A percentile compares a stretch with the other conserved stretches of the same genome.
Conservation (phyloP, 2,888 invertebrate species). For the Brachylomia viminalis region DNA sequence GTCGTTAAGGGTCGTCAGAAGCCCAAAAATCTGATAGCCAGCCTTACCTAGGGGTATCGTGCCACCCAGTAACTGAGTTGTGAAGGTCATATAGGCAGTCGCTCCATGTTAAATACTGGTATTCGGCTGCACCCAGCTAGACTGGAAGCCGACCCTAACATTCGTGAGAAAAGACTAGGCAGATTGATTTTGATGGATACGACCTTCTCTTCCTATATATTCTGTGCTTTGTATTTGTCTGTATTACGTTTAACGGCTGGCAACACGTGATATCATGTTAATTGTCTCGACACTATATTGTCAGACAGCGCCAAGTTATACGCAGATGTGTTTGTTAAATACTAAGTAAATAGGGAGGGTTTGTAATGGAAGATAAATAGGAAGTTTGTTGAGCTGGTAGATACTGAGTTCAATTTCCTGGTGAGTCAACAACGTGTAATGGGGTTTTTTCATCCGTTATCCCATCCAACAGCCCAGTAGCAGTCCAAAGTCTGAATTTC, state of each 20-base stretch:
- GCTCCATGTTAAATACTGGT: not conserved
- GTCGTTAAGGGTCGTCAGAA: not conserved
- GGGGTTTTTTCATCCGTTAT: not conserved
- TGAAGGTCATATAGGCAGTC: not conserved
- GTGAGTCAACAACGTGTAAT: not conserved
- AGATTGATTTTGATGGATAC: not conserved
- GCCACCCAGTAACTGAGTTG: not conserved
- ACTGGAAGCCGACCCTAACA: not conserved
- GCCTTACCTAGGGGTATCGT: not conserved
- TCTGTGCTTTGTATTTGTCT: not conserved
- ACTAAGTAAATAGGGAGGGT: not conserved
- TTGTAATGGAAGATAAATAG: not conserved
- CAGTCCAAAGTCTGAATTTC: too few species aligned
- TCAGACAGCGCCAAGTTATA: slow-evolving; percentile 26
- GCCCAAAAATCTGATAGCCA: not conserved
- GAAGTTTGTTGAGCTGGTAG: not conserved
- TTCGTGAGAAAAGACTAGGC: not conserved
- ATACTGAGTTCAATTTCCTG: not conserved
- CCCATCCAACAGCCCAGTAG: not conserved
- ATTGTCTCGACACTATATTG: slow-evolving; percentile 49
- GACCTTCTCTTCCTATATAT: not conserved
- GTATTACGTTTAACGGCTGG: slow-evolving; percentile 27
- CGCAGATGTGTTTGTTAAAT: slow-evolving; percentile 4
- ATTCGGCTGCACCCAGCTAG: not conserved
- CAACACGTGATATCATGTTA: slow-evolving; percentile 51